phyloP scores from a whole-genome alignment of 2,797 vertebrate genomes.

The Iguana delicatissima region DNA sequence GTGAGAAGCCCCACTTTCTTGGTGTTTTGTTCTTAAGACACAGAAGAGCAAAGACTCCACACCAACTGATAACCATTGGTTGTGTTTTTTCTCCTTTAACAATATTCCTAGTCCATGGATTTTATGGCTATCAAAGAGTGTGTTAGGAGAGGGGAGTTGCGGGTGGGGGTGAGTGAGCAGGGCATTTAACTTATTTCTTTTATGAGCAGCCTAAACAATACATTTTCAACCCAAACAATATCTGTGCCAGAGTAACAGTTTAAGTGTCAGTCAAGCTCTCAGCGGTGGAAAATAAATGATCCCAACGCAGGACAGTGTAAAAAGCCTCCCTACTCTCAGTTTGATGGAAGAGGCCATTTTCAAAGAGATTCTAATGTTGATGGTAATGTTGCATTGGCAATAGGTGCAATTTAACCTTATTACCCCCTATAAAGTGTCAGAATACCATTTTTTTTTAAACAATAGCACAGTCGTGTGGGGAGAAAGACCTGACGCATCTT shows the following conservation, averaged over 20 bases:
- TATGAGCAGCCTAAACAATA: constrained; percentile 78
- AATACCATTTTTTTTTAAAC: background rate
- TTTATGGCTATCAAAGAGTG: constrained; percentile 70
- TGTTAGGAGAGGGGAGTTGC: constrained; percentile 31
- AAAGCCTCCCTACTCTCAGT: constrained; percentile 2
- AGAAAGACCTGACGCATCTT: background rate
- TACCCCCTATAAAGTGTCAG: constrained; percentile 63
- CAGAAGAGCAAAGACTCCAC: constrained; percentile 54
- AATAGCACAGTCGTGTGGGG: rapidly evolving
- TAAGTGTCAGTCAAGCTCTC: constrained; percentile 58
- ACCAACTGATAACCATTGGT: constrained; percentile 71
- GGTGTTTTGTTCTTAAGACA: constrained; percentile 59
- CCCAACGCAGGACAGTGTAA: constrained; percentile 50
- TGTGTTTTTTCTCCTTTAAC: constrained; percentile 66
- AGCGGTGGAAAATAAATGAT: constrained; percentile 68
- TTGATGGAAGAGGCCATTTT: constrained; percentile 37
- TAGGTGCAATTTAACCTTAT: constrained; percentile 35
- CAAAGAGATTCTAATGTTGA: constrained; percentile 31
- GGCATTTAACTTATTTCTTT: constrained; percentile 77
- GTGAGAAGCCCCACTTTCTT: constrained; percentile 73
- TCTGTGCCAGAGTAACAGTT: constrained; percentile 63
- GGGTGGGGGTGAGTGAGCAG: constrained; percentile 49
- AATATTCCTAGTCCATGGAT: constrained; percentile 72
- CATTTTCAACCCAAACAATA: constrained; percentile 72
- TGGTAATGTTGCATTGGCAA: background rate